phyloP scores from a whole-genome alignment of 2,888 invertebrate genomes.

The Mythimna albipuncta region DNA sequence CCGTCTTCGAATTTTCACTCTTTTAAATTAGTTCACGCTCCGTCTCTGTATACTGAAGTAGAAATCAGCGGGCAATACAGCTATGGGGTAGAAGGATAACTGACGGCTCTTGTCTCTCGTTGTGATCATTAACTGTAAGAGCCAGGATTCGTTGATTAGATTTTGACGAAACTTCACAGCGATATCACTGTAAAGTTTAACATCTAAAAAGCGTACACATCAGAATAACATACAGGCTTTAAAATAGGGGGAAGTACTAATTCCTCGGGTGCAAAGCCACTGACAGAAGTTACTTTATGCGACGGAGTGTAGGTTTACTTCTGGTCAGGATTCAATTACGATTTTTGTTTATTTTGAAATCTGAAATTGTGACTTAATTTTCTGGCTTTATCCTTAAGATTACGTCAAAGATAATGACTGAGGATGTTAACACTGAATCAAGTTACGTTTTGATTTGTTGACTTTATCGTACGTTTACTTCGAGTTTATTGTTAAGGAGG shows the following conservation, averaged over 20 bases:
- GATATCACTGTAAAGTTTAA: too few relatives aligned
- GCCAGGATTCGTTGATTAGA: not conserved
- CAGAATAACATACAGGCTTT: too few relatives aligned
- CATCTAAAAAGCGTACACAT: too few relatives aligned
- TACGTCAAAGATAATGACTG: not conserved
- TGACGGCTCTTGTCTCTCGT: not conserved
- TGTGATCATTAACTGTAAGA: not conserved
- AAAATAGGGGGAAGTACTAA: too few relatives aligned
- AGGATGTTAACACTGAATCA: conserved; percentile 17
- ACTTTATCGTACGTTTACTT: conserved; percentile 26
- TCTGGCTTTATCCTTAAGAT: not conserved
- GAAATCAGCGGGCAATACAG: not conserved
- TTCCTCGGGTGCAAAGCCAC: too few relatives aligned
- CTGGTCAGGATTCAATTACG: not conserved
- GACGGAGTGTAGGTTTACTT: not conserved
- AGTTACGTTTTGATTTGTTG: conserved; percentile 22
- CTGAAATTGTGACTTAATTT: not conserved
- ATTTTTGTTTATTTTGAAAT: not conserved
- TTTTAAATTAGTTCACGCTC: too few relatives aligned
- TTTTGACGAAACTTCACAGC: not conserved
- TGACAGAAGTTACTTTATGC: not conserved
- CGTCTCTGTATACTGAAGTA: not conserved
- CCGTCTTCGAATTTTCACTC: too few relatives aligned
- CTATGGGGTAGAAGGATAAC: too few relatives aligned
- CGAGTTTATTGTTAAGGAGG: conserved; percentile 8